phyloP scores from a whole-genome alignment of 2,888 invertebrate species.

The Myopa tessellatipennis region DNA sequence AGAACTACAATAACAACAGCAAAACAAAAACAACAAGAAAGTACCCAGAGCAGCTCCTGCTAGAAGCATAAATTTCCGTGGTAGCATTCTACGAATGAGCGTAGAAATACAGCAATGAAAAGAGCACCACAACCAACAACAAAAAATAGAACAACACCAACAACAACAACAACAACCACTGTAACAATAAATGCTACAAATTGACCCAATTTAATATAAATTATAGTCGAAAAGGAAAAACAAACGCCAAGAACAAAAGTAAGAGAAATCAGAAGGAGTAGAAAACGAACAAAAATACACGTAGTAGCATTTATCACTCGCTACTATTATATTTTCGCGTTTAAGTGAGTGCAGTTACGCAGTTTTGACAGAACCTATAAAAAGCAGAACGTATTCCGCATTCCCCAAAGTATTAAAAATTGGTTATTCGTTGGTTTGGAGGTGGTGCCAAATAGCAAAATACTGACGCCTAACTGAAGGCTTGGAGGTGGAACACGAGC shows the following conservation, averaged over 20 bases:
- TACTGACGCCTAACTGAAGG: background rate
- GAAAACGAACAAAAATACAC: background rate
- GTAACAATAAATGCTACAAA: background rate
- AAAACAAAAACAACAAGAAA: background rate
- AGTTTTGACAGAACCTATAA: background rate
- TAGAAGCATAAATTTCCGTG: background rate
- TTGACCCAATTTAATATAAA: constrained; percentile 16
- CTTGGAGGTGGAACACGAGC: background rate
- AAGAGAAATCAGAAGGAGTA: background rate
- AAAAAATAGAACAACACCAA: background rate
- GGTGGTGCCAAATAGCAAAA: background rate
- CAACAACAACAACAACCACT: background rate
- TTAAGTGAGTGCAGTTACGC: background rate
- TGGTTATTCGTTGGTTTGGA: background rate
- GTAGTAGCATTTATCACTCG: background rate
- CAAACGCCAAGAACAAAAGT: background rate
- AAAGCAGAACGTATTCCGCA: no score
- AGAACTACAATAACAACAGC: background rate
- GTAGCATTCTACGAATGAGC: background rate
- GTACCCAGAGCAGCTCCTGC: background rate
- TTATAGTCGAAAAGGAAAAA: background rate
- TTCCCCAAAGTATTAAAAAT: no score
- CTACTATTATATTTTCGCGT: background rate
- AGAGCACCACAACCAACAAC: background rate
- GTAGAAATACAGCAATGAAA: background rate